Evolutionary conservation across 2,888 invertebrate species (phyloP), one percentile per base, ranked within the genome.

Genomic region (Rhamnusium bicolor): DNA sequence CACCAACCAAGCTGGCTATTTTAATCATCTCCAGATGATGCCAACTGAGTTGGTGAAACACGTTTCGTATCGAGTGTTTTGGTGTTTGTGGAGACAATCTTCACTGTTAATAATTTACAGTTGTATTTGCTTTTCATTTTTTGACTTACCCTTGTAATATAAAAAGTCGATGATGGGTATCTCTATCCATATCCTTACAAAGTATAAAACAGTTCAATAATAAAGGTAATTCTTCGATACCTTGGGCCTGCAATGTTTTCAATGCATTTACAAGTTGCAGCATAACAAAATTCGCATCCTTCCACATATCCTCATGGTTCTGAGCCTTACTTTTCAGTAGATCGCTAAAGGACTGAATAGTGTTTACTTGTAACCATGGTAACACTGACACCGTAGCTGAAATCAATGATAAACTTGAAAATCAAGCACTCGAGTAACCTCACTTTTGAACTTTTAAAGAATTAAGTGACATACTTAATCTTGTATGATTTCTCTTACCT

Each of bases 191-290:
- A 80, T 91, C 95, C 83, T 92, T 92, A 79, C 94, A 90, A 5
- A 95, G 90, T 8, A 95, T 91, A 80, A 96, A 93, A 77, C 94
- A 93, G 32, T 92, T 92, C 71, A 95, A 87, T 75, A 92, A 91
- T 58, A 92, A 90, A 0, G 94, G 91, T 40, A 94, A 90, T 81
- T 96, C 95, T 84, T 96, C 96, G 21, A 95, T 93, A 1, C 95
- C 96, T 79, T 95, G 92, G 0, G 95, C 94, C 86, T 96, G 96
- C 21, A 96, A 89, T 83, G 93, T 93, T 86, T 96, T 96, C 79
- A 96, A 88, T 0, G 94, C 95, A 79, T 94, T 95, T 24, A 96
- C 93, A 73, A 96, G 89, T 83, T 96, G 96, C 67, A 96, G 89
- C 89, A 95, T 91, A 78, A 95, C 91, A 85, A 96, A 94, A 75